Conservation (phyloP, 1,140 invertebrate genomes). For the Aethina tumida region DNA sequence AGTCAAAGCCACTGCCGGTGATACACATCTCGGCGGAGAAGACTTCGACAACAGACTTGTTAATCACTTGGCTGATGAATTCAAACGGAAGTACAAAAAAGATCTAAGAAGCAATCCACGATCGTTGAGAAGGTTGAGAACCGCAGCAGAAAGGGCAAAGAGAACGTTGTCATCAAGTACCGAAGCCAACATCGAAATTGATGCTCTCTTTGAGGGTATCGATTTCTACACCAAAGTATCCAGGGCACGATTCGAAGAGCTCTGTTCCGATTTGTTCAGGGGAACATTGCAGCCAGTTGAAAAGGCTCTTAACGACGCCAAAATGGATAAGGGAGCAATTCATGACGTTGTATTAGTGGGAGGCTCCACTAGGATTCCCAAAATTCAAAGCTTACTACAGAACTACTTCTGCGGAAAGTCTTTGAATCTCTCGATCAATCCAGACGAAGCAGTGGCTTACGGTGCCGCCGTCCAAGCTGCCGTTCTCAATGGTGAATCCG, state of each 20-base stretch:
- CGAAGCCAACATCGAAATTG: constrained; percentile 62
- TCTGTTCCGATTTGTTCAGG: constrained; percentile 49
- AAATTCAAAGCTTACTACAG: constrained; percentile 48
- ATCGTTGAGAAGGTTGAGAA: constrained; percentile 55
- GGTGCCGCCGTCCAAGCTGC: constrained; percentile 54
- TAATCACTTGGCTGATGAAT: constrained; percentile 45
- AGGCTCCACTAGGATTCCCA: constrained; percentile 63
- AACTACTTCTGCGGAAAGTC: constrained; percentile 52
- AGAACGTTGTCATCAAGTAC: constrained; percentile 62
- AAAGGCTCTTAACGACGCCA: constrained; percentile 60
- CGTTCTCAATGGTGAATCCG: constrained; percentile 45
- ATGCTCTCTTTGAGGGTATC: constrained; percentile 60
- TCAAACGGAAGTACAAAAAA: constrained; percentile 39
- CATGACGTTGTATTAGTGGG: constrained; percentile 73
- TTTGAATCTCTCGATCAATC: constrained; percentile 54
- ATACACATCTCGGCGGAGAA: constrained; percentile 44
- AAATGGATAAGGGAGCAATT: constrained; percentile 57
- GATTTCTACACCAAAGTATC: constrained; percentile 50
- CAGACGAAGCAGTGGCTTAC: constrained; percentile 54
- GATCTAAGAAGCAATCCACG: constrained; percentile 38
- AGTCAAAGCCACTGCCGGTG: constrained; percentile 55
- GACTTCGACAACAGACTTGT: constrained; percentile 57
- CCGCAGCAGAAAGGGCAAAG: constrained; percentile 72
- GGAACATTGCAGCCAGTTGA: constrained; percentile 48
- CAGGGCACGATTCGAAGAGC: constrained; percentile 50